Evolutionary conservation across 2,797 vertebrate genomes (phyloP).

Genomic region (Adrianichthys oophorus): DNA sequence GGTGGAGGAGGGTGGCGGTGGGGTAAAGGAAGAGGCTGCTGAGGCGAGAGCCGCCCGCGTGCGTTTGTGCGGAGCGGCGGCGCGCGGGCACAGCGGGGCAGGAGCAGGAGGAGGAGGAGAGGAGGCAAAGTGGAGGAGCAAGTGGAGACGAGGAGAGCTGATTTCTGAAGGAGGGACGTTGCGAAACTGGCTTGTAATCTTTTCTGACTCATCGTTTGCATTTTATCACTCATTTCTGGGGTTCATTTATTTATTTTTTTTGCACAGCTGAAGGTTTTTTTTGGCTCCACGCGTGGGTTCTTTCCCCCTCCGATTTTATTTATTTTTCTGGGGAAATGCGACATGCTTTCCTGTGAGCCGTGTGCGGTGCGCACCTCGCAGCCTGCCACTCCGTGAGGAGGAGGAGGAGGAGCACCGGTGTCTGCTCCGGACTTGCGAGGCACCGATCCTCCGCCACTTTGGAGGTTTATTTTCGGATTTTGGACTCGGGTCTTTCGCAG

Average conservation of each 20-base stretch:
- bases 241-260: constrained; percentile 9
- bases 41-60: constrained; percentile 56
- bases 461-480: constrained; percentile 44
- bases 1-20: not conserved
- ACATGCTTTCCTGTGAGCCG: constrained; percentile 65
- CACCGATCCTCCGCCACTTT: constrained; percentile 38
- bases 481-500: constrained; percentile 27
- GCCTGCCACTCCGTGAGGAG: constrained; percentile 36
- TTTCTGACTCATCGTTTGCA: constrained; percentile 77
- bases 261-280: constrained; percentile 8
- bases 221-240: constrained; percentile 47
- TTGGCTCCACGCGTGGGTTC: constrained; percentile 53
- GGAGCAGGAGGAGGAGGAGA: constrained; percentile 33
- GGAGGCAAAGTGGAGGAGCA: constrained; percentile 23
- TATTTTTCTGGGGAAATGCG: constrained; percentile 63
- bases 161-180: constrained; percentile 69
- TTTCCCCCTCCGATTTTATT: constrained; percentile 11
- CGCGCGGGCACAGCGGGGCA: constrained; percentile 47
- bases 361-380: constrained; percentile 55
- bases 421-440: constrained; percentile 26
- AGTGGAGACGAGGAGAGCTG: constrained; percentile 43
- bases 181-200: constrained; percentile 73
- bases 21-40: constrained; percentile 33
- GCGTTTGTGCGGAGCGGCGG: constrained; percentile 49
- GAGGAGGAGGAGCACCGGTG: constrained; percentile 19